phyloP scores from a whole-genome alignment of 2,888 invertebrate genomes.

The Tineola bisselliella region DNA sequence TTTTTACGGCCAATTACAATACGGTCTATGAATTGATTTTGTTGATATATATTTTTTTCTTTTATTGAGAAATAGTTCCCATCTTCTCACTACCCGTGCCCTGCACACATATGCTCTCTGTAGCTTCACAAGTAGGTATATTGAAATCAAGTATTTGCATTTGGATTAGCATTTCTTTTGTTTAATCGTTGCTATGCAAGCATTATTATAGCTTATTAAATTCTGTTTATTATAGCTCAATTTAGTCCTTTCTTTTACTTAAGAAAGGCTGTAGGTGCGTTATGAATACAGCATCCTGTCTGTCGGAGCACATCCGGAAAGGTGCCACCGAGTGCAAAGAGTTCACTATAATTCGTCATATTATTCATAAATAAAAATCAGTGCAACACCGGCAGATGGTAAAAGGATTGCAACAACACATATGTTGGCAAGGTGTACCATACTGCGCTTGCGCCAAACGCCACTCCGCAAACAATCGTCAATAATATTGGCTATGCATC shows the following conservation, averaged over 20 bases:
- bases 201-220: not conserved
- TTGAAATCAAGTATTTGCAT: too few relatives aligned
- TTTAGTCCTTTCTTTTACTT: not conserved
- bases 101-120: too few relatives aligned
- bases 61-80: too few relatives aligned
- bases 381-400: constrained; percentile 59
- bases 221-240: not conserved
- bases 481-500: constrained; percentile 39
- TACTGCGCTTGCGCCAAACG: constrained; percentile 52
- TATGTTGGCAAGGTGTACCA: constrained; percentile 56
- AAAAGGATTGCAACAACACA: constrained; percentile 57
- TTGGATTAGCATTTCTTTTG: too few relatives aligned
- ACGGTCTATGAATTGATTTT: too few relatives aligned
- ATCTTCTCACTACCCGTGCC: too few relatives aligned
- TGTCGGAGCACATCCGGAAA: constrained; percentile 58
- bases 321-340: constrained; percentile 56
- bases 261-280: constrained; percentile 7
- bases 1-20: too few relatives aligned
- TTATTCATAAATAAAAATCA: constrained; percentile 65
- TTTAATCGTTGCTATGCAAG: too few relatives aligned
- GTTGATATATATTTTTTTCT: too few relatives aligned
- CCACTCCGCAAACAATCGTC: constrained; percentile 40
- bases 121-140: too few relatives aligned
- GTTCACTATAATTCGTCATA: constrained; percentile 62
- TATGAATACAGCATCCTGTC: constrained; percentile 44